A percentile compares a stretch with the other conserved stretches of the same genome.
Conservation (phyloP, 1,140 invertebrate genomes). For the Armadillidium nasatum region DNA sequence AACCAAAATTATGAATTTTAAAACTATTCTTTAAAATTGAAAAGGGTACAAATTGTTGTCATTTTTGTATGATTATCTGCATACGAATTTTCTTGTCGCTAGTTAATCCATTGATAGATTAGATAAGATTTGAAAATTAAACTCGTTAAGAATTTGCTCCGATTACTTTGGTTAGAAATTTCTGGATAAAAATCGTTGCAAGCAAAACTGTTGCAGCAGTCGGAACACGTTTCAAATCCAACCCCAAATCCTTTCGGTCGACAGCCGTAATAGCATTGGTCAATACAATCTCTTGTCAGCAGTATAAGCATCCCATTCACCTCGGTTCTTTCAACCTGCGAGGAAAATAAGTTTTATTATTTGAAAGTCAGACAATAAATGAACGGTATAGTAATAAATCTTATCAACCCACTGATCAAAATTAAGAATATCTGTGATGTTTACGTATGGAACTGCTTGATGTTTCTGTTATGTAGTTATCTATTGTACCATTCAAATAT, state of each 20-base stretch:
- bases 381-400: background rate
- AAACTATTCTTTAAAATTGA: no score
- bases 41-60: no score
- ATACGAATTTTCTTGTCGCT: no score
- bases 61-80: no score
- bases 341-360: background rate
- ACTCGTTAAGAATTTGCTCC: no score
- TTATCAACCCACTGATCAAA: no score
- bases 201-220: conserved; percentile 33
- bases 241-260: conserved; percentile 38
- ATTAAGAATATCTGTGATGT: no score
- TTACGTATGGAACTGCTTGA: background rate
- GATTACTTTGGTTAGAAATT: background rate
- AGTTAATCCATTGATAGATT: no score
- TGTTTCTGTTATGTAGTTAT: background rate
- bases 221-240: conserved; percentile 32
- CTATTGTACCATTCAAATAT: no score
- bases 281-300: conserved; percentile 37
- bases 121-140: no score
- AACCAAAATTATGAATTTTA: no score
- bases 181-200: conserved; percentile 39
- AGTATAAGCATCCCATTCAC: conserved; percentile 35
- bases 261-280: conserved; percentile 35
- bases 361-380: background rate
- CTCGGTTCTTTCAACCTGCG: conserved; percentile 37